phyloP scores from a whole-genome alignment of 2,113 vertebrate genomes.

The Chaetops frenatus region DNA sequence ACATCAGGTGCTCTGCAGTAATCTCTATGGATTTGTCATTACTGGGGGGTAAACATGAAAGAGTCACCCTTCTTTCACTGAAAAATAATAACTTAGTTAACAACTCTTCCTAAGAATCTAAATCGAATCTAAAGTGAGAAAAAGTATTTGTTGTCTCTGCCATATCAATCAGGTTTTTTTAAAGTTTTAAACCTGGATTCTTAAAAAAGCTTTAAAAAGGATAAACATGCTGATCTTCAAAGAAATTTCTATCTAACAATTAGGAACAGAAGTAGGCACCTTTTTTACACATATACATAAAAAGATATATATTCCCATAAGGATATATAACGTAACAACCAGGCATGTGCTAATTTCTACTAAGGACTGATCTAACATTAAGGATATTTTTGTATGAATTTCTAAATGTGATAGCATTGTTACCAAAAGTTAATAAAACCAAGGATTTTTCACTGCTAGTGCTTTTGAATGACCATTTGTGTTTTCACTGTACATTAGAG shows the following conservation, averaged over 20 bases:
- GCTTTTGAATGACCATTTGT: background rate
- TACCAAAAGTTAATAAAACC: background rate
- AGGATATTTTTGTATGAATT: background rate
- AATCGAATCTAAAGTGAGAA: background rate
- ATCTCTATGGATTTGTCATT: background rate
- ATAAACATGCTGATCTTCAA: background rate
- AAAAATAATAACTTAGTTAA: background rate
- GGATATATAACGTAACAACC: background rate
- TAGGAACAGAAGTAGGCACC: background rate
- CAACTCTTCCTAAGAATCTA: background rate
- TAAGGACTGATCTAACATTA: background rate
- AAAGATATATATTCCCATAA: background rate
- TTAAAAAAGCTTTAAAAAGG: background rate
- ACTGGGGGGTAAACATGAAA: background rate
- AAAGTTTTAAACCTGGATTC: background rate
- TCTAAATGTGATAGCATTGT: background rate
- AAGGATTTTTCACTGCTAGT: background rate
- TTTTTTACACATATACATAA: background rate
- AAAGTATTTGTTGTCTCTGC: background rate
- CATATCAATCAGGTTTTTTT: fast-evolving
- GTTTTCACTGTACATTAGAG: background rate
- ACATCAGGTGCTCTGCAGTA: background rate
- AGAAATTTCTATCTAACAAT: background rate
- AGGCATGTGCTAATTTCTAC: background rate
- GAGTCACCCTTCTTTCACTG: background rate